Base-by-base conservation (phyloP, 2,797 vertebrate genomes). In the Xiphorhynchus erythropygius region DNA sequence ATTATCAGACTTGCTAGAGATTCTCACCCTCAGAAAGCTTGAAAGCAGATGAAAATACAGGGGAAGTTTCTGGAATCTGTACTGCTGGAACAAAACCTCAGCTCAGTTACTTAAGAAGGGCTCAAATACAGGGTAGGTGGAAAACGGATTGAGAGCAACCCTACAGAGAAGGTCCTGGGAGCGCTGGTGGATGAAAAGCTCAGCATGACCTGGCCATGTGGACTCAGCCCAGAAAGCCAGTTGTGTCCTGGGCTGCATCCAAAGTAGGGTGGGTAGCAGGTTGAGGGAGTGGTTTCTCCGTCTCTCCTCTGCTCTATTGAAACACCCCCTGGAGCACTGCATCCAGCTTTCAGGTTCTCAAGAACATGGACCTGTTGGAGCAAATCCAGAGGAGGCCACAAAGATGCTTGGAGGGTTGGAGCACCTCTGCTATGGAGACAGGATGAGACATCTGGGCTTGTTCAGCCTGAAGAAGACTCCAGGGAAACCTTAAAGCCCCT, bases 121-220 rank as follows among this genome's bases (percentile, higher is more conserved):
- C 9, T 35, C 18, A 60, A 33, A 32, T 23, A 16, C 2, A 27
- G 9, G 11, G 9, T 7, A 32, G 24, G 6, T n/a, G 4, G 3
- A 18, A 18, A 35, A 27, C 3, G 2, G 30, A 35, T 24, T 68
- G 18, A 49, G 12, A 63, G 12, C 2, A 49, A 42, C 22, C 4
- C 6, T 42, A 1, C 0, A 0, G 0, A 63, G 11, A 22, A 71
- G 32, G 22, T 3, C 4, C 6, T 41, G 18, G 6, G 7, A 4
- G 4, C 55, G 10, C 25, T 49, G 57, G 9, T 55, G 56, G 8
- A 13, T 63, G 41, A 62, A 47, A 70, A 32, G 11, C 22, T 56
- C 56, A 22, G 69, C 14, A 23, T 18, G 57, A 7, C 18, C 14
- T 0, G 0, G 25, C 14, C 24, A 32, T 16, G 35, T 46, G 41